Conservation (phyloP, 2,797 vertebrate species). For the Cyclura pinguis region DNA sequence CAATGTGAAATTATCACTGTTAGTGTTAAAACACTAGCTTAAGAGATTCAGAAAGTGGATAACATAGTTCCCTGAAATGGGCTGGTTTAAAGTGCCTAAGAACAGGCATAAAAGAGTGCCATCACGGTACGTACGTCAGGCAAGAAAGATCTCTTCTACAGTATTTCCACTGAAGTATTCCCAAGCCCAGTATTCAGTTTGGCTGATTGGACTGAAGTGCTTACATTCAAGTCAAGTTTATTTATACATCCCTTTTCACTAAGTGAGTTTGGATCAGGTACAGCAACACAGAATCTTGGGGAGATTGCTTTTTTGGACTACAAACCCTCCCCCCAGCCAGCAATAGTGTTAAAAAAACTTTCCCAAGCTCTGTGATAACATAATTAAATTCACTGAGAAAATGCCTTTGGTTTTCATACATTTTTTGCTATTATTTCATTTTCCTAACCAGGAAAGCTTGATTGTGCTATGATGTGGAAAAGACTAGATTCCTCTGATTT, state of each 20-base stretch:
- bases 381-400: neutral
- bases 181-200: neutral
- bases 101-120: neutral
- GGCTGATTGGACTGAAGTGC: too few species aligned
- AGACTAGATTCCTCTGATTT: neutral
- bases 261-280: neutral
- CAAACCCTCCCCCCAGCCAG: too few species aligned
- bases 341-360: neutral
- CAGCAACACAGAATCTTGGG: neutral
- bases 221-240: neutral
- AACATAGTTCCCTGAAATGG: too few species aligned
- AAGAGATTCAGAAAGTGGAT: neutral
- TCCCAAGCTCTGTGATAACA: neutral
- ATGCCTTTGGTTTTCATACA: neutral
- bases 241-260: neutral
- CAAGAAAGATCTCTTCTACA: neutral
- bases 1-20: neutral
- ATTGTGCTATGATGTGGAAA: neutral
- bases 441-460: neutral
- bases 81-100: neutral
- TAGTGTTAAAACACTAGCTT: neutral
- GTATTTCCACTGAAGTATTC: neutral
- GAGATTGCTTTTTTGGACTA: too few species aligned
- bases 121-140: neutral
- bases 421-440: neutral